Evolutionary conservation across 2,888 invertebrate species (phyloP).

Genomic region (Hypomecis atomaria): DNA sequence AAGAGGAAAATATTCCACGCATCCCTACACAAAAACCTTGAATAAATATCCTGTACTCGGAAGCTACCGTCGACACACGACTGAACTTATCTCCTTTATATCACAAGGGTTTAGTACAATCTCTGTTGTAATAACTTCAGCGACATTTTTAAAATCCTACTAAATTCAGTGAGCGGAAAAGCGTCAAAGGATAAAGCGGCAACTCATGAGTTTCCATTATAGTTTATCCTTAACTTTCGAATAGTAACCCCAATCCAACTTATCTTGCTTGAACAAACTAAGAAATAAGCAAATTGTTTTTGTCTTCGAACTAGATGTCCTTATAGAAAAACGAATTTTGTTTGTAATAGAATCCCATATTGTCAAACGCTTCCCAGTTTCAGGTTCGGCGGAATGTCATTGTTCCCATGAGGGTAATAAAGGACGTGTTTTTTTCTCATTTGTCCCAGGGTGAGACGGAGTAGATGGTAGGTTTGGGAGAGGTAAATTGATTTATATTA

Average conservation of each 20-base stretch:
- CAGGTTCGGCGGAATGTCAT: constrained; percentile 36
- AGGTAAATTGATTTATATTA: constrained; percentile 60
- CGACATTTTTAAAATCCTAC: constrained; percentile 31
- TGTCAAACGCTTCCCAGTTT: constrained; percentile 33
- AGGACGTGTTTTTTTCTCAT: constrained; percentile 47
- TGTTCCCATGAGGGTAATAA: constrained; percentile 47
- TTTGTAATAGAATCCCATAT: constrained; percentile 30
- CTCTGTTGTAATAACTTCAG: constrained; percentile 29
- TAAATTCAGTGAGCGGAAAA: constrained; percentile 25
- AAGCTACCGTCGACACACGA: constrained; percentile 21
- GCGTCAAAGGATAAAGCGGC: constrained; percentile 24
- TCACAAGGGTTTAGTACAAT: constrained; percentile 29
- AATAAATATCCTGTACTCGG: constrained; percentile 49
- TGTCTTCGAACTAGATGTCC: constrained; percentile 19
- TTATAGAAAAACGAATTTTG: constrained; percentile 19
- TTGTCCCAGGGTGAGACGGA: constrained; percentile 39
- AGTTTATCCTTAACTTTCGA: constrained; percentile 26
- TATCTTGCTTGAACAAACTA: constrained; percentile 22
- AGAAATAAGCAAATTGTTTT: constrained; percentile 29
- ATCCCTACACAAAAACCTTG: constrained; percentile 48
- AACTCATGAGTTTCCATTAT: constrained; percentile 29
- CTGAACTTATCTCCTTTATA: constrained; percentile 33
- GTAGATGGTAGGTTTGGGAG: constrained; percentile 32
- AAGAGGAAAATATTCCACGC: constrained; percentile 42
- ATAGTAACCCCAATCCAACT: constrained; percentile 20